A percentile compares a stretch with the other conserved stretches of the same genome.
Evolutionary conservation across 2,888 invertebrate species (phyloP).

Genomic region (Anorthoa munda): DNA sequence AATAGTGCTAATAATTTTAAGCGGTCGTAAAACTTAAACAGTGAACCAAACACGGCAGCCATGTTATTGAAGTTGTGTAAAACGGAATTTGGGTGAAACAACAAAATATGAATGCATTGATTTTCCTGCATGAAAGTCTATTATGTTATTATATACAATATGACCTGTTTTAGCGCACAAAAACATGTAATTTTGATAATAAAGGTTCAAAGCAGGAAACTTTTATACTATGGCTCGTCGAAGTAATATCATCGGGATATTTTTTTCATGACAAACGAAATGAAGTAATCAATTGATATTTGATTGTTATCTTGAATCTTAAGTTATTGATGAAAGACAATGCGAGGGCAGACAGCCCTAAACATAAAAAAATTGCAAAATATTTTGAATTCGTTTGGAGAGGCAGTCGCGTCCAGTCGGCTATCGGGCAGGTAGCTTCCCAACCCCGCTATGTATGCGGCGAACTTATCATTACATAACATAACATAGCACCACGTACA

Average conservation of each 20-base stretch:
- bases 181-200: constrained; percentile 7
- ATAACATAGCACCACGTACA: constrained; percentile 84
- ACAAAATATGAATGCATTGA: constrained; percentile 13
- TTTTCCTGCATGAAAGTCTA: constrained; percentile 10
- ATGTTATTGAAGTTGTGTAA: not conserved
- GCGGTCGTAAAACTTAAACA: constrained; percentile 3
- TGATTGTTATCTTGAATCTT: not conserved
- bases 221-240: not conserved
- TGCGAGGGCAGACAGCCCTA: not conserved
- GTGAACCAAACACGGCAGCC: not conserved
- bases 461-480: constrained; percentile 77
- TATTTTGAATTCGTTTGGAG: constrained; percentile 20
- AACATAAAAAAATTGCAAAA: constrained; percentile 18
- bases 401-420: constrained; percentile 3
- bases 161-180: not conserved
- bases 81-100: constrained; percentile 11
- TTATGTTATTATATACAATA: not conserved
- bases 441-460: constrained; percentile 67
- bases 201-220: too few species aligned
- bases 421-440: constrained; percentile 38
- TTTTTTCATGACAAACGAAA: not conserved
- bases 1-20: constrained; percentile 10
- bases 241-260: not conserved
- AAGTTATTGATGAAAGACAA: not conserved
- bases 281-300: not conserved